Evolutionary conservation across 2,797 vertebrate species (phyloP).

Genomic region (Thalassophryne amazonica): DNA sequence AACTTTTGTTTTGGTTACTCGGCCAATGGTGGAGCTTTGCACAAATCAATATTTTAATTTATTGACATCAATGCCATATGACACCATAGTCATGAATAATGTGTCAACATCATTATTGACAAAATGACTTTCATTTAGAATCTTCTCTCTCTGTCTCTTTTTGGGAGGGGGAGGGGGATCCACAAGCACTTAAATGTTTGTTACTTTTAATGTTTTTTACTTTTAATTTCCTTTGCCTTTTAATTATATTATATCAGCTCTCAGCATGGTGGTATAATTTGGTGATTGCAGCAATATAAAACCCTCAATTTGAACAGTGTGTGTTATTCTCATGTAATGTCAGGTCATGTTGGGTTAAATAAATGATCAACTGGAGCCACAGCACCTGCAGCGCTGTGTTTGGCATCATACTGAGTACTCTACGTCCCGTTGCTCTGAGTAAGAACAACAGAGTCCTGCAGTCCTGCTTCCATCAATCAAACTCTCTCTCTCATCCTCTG

Average conservation of each 20-base stretch:
- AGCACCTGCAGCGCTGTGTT: conserved; percentile 49
- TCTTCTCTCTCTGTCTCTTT: too few relatives aligned
- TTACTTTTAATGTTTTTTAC: too few relatives aligned
- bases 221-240: too few relatives aligned
- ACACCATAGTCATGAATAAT: too few relatives aligned
- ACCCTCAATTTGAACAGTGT: neutral
- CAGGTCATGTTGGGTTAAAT: conserved; percentile 28
- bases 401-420: conserved; percentile 44
- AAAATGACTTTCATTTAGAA: too few relatives aligned
- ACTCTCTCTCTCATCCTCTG: neutral
- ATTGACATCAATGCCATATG: too few relatives aligned
- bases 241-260: neutral
- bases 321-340: conserved; percentile 3
- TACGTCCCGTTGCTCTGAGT: conserved; percentile 47
- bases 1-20: too few relatives aligned
- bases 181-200: too few relatives aligned
- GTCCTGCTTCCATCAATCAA: conserved; percentile 21
- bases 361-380: conserved; percentile 38
- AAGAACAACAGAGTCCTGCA: conserved; percentile 45
- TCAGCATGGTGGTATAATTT: neutral
- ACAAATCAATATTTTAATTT: too few relatives aligned
- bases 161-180: too few relatives aligned
- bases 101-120: too few relatives aligned
- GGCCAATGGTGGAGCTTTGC: too few relatives aligned
- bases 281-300: neutral